Evolutionary conservation across 2,888 invertebrate genomes (phyloP).

Genomic region (Agrochola lota): DNA sequence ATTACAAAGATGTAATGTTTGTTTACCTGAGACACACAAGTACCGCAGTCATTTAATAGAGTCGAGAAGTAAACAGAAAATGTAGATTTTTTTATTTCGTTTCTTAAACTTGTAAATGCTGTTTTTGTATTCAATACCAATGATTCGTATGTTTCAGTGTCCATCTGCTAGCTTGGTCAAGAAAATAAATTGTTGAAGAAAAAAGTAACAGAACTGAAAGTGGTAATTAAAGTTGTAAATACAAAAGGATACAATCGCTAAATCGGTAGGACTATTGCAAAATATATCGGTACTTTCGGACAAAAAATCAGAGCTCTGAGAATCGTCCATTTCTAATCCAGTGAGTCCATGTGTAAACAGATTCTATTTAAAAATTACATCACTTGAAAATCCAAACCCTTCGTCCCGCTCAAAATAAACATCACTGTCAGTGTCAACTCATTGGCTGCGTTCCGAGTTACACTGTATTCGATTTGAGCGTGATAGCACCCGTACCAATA

Average conservation of each 20-base stretch:
- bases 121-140: conserved; percentile 76
- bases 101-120: conserved; percentile 61
- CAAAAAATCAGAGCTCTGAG: conserved; percentile 79
- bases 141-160: conserved; percentile 70
- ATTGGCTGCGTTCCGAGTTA: too few relatives aligned
- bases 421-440: too few relatives aligned
- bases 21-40: conserved; percentile 79
- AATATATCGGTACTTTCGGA: conserved; percentile 70
- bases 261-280: conserved; percentile 60
- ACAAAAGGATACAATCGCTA: conserved; percentile 77
- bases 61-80: conserved; percentile 71
- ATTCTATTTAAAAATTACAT: not conserved
- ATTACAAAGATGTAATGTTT: not conserved
- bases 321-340: conserved; percentile 76
- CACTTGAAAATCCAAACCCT: not conserved
- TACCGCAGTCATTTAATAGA: conserved; percentile 76
- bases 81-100: conserved; percentile 64
- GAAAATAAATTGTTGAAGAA: conserved; percentile 38
- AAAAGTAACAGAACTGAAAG: not conserved
- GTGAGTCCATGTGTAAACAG: not conserved
- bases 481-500: too few relatives aligned
- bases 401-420: not conserved
- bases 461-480: too few relatives aligned
- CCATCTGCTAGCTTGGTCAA: conserved; percentile 69
- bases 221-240: not conserved